Evolutionary conservation across 2,797 vertebrate genomes (phyloP).

Genomic region (Sarcoramphus papa): DNA sequence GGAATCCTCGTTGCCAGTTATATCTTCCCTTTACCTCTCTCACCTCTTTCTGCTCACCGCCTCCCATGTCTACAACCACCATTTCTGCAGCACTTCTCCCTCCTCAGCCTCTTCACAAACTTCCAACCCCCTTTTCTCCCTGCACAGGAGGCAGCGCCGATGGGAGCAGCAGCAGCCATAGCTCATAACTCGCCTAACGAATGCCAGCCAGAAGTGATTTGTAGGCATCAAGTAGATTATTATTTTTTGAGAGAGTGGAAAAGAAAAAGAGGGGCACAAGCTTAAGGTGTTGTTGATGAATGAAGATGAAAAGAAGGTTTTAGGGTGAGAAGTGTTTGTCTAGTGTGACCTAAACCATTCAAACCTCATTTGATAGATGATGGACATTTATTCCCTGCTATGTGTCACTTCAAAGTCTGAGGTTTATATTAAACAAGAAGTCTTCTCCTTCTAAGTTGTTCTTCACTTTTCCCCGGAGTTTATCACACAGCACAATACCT

Average conservation of each 20-base stretch:
- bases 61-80: background rate
- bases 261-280: slow-evolving; percentile 17
- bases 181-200: slow-evolving; percentile 50
- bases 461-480: slow-evolving; percentile 22
- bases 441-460: slow-evolving; percentile 20
- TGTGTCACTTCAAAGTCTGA: slow-evolving; percentile 47
- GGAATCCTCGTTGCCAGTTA: background rate
- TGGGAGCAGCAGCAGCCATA: slow-evolving; percentile 25
- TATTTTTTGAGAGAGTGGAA: slow-evolving; percentile 33
- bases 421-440: slow-evolving; percentile 40
- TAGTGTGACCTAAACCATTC: slow-evolving; percentile 45
- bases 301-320: slow-evolving; percentile 57
- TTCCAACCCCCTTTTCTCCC: background rate
- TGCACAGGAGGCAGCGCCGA: background rate
- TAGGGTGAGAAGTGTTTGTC: slow-evolving; percentile 51
- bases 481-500: slow-evolving; percentile 41
- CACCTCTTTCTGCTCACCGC: background rate
- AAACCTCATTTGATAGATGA: slow-evolving; percentile 60
- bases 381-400: slow-evolving; percentile 48
- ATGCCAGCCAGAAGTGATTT: slow-evolving; percentile 46
- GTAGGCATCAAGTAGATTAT: slow-evolving; percentile 52
- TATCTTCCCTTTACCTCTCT: background rate
- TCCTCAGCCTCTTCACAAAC: background rate
- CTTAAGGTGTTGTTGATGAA: slow-evolving; percentile 54
- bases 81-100: background rate